Conservation (phyloP, 2,113 vertebrate species). For the Holacanthus passer region DNA sequence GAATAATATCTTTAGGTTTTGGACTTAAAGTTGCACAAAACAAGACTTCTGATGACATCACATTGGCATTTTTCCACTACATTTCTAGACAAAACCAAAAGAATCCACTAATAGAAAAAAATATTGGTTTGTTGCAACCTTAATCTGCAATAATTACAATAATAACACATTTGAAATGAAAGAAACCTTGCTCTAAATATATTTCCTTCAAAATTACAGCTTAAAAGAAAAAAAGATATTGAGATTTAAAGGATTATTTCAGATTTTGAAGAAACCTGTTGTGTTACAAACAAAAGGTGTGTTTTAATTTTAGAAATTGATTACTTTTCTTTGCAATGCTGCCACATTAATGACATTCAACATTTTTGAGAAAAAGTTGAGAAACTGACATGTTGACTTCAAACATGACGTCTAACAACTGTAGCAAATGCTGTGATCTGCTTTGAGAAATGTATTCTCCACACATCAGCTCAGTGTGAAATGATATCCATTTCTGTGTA, state of each 20-base stretch:
- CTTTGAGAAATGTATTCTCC: neutral
- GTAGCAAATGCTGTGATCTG: neutral
- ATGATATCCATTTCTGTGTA: neutral
- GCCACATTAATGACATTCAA: neutral
- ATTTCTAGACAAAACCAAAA: neutral
- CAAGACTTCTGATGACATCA: neutral
- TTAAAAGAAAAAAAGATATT: neutral
- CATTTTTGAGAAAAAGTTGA: neutral
- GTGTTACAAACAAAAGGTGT: neutral
- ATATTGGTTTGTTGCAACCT: neutral
- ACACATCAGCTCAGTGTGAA: neutral
- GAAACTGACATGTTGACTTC: neutral
- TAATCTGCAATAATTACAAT: conserved; percentile 35
- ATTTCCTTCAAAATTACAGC: neutral
- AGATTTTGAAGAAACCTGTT: neutral
- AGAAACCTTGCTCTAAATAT: neutral
- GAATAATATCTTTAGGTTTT: neutral
- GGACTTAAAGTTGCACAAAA: neutral
- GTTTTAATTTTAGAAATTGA: neutral
- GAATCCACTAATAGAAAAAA: neutral
- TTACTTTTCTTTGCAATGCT: neutral
- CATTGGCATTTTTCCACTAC: neutral
- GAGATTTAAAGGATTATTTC: neutral
- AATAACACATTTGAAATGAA: conserved; percentile 15
- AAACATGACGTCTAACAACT: neutral